Percentiles rank a stretch among this genome's conserved stretches.
phyloP scores from a whole-genome alignment of 2,113 vertebrate genomes.

The Carettochelys insculpta region DNA sequence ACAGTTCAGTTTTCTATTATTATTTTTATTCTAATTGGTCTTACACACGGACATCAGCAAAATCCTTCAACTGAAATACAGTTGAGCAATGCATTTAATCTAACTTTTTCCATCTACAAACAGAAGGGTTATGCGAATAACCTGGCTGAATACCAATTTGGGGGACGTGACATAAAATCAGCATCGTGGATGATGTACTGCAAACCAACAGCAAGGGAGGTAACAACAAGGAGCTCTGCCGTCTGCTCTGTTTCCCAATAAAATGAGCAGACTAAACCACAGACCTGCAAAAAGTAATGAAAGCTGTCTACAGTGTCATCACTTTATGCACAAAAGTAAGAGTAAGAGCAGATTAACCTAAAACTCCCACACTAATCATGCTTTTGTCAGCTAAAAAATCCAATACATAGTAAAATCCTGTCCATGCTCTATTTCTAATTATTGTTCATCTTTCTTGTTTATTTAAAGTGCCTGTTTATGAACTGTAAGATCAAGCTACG shows the following conservation, averaged over 20 bases:
- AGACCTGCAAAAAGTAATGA: slow-evolving; percentile 55
- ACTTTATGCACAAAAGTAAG: slow-evolving; percentile 59
- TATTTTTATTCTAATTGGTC: slow-evolving; percentile 7
- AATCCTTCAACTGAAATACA: slow-evolving; percentile 43
- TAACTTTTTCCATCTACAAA: slow-evolving; percentile 32
- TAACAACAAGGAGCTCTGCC: slow-evolving; percentile 18
- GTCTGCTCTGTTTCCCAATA: slow-evolving; percentile 49
- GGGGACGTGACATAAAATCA: slow-evolving; percentile 44
- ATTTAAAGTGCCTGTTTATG: slow-evolving; percentile 59
- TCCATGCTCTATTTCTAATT: slow-evolving; percentile 67
- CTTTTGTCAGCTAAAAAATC: slow-evolving; percentile 68
- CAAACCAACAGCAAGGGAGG: slow-evolving; percentile 12
- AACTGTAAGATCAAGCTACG: slow-evolving; percentile 57
- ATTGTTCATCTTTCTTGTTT: slow-evolving; percentile 57
- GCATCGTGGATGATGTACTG: slow-evolving; percentile 39
- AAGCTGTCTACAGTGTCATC: slow-evolving; percentile 65
- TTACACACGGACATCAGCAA: slow-evolving; percentile 34
- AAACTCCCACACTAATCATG: slow-evolving; percentile 55
- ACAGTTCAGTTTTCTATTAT: not conserved
- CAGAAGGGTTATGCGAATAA: slow-evolving; percentile 32
- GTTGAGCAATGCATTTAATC: slow-evolving; percentile 49
- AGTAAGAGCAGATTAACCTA: slow-evolving; percentile 47
- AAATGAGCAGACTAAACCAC: slow-evolving; percentile 57
- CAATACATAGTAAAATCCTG: slow-evolving; percentile 58
- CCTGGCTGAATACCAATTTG: slow-evolving; percentile 20